Percentiles rank a stretch among this genome's conserved stretches.
Evolutionary conservation across 2,797 vertebrate genomes (phyloP).

Genomic region (Phalanger gymnotis): DNA sequence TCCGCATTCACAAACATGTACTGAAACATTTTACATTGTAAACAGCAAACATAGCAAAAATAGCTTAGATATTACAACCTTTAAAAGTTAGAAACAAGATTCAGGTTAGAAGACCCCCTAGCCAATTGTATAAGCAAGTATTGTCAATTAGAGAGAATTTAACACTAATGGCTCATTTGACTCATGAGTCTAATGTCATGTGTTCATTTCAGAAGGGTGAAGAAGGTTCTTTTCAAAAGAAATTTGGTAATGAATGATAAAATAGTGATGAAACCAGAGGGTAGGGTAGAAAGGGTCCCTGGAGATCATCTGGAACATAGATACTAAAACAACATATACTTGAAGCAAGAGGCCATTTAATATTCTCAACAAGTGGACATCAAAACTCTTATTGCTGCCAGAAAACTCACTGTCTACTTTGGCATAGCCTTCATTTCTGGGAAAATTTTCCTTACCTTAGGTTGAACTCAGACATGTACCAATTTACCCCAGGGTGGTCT

Average conservation of each 20-base stretch:
- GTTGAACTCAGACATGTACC: background rate
- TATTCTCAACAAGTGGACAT: background rate
- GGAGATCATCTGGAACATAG: background rate
- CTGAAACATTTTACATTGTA: slow-evolving; percentile 76
- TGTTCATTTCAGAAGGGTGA: background rate
- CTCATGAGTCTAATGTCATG: background rate
- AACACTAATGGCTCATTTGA: slow-evolving; percentile 8
- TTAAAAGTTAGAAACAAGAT: background rate
- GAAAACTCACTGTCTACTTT: background rate
- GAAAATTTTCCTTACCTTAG: background rate
- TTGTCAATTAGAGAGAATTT: slow-evolving; percentile 1
- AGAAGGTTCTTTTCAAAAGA: slow-evolving; percentile 36
- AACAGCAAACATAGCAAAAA: slow-evolving; percentile 75
- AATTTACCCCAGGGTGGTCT: background rate
- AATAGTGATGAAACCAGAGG: background rate
- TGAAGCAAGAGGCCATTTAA: background rate
- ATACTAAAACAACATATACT: background rate
- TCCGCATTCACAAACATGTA: slow-evolving; percentile 72
- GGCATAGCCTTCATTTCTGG: background rate
- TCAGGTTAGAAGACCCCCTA: background rate
- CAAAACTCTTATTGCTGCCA: background rate
- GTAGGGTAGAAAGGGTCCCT: background rate
- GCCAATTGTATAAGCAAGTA: background rate
- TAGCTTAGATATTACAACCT: background rate
- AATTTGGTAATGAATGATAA: background rate